Conservation (phyloP, 2,888 invertebrate species). For the Erebia ligea region DNA sequence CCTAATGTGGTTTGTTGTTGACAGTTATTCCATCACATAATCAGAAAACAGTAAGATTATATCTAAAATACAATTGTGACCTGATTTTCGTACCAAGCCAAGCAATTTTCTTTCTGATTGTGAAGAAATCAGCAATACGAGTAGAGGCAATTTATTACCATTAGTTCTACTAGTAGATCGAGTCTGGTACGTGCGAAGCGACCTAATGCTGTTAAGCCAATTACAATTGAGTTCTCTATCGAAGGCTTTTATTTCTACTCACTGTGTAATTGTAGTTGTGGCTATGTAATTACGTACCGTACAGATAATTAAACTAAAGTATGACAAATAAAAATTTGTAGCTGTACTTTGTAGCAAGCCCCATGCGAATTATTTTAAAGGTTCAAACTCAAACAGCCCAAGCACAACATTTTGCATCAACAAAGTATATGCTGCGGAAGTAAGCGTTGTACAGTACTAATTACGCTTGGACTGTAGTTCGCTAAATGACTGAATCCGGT, state of each 20-base stretch:
- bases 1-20: too few relatives aligned
- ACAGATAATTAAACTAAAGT: not conserved
- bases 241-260: constrained; percentile 32
- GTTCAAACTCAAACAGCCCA: too few relatives aligned
- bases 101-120: constrained; percentile 28
- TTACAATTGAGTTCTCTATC: constrained; percentile 34
- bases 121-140: constrained; percentile 36
- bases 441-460: too few relatives aligned
- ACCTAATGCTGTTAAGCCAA: constrained; percentile 40
- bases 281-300: not conserved
- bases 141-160: constrained; percentile 49
- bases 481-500: too few relatives aligned
- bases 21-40: too few relatives aligned
- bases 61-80: constrained; percentile 6
- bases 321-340: not conserved
- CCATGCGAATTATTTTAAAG: too few relatives aligned
- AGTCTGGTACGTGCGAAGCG: constrained; percentile 41
- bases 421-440: too few relatives aligned
- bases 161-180: constrained; percentile 45
- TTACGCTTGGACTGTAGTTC: too few relatives aligned
- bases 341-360: not conserved
- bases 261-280: not conserved
- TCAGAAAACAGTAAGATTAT: not conserved
- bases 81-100: constrained; percentile 5
- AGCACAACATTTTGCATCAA: too few relatives aligned